Evolutionary conservation across 2,888 invertebrate genomes (phyloP), one percentile per base, ranked within the genome.

Genomic region (Abscondita cerata): DNA sequence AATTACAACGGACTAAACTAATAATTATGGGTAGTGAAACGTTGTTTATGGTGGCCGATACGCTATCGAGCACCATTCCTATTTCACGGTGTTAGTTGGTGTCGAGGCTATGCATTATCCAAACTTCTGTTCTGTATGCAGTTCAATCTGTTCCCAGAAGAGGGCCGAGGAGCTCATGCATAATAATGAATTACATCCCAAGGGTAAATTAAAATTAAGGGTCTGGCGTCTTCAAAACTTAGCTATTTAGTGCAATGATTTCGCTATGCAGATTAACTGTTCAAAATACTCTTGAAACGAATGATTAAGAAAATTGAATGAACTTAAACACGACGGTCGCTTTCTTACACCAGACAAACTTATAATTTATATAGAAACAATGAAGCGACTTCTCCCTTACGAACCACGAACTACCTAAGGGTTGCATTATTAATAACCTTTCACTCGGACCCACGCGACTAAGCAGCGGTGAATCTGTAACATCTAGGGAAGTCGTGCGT

Each of bases 131-230:
- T 78, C 78, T 76, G 78, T 75, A 78, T 79, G 78, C 77, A 76
- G 77, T 72, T 77, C 79, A 79, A 79, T 79, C 78, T 78, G 77
- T 77, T 78, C 76, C 75, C 73, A 68, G 70, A 71, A 69, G 72
- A 59, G 76, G 74, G 76, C 72, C 70, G 69, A 73, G 76, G 75
- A 78, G 73, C 80, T 81, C 80, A 81, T 81, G 81, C 81, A 81
- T 81, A 81, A 77, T 81, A 81, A 81, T 81, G 81, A 81, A 81
- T 81, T 79, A 80, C 79, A 73, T 81, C 81, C 80, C 80, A 70
- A 71, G 80, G 80, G 81, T 77, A 78, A 80, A 81, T 81, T 81
- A 81, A 81, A 81, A 80, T 81, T 80, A 81, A 81, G 80, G 80
- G 76, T 79, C 78, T 76, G 72, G 75, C 76, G 77, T 78, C 80